These are phyloP conservation scores for Exephanes ischioxanthus DNA, from an alignment of 2,888 invertebrate species.

Conservation along the genomic window DNA sequence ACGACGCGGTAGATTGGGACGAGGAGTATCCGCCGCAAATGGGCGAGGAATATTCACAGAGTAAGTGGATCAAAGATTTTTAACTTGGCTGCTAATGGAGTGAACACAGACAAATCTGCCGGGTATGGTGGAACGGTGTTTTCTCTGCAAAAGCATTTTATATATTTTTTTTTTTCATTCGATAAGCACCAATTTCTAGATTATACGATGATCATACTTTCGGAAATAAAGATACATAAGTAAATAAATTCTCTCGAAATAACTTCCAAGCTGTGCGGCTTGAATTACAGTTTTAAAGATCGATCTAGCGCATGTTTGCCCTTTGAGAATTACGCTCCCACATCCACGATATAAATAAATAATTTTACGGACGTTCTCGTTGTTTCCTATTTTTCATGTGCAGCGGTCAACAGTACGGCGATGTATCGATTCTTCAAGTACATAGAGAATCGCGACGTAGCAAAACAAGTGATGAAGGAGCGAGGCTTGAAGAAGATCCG, in stretches of 20 bases:
- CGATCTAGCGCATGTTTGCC: conserved; percentile 11
- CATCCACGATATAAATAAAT: conserved; percentile 8
- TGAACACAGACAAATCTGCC: neutral
- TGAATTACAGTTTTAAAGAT: conserved; percentile 18
- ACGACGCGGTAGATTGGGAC: conserved; percentile 99
- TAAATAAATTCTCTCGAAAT: neutral
- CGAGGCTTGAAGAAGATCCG: conserved; percentile 99
- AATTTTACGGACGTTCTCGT: conserved; percentile 60
- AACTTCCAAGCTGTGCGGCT: neutral
- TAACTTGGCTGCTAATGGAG: neutral
- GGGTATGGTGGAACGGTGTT: too few relatives aligned
- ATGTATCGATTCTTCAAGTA: conserved; percentile 99
- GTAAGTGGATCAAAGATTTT: conserved; percentile 84
- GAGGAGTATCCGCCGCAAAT: conserved; percentile 99
- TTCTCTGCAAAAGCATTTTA: neutral
- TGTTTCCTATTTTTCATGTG: conserved; percentile 71
- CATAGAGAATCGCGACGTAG: conserved; percentile 99
- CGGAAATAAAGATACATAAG: neutral
- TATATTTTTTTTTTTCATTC: neutral
- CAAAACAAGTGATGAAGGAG: conserved; percentile 99
- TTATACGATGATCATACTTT: neutral
- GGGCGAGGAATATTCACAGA: conserved; percentile 99
- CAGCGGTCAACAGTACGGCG: conserved; percentile 96
- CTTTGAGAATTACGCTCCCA: conserved; percentile 7
- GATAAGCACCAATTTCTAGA: neutral